phyloP scores from a whole-genome alignment of 2,113 vertebrate genomes.

The Caracal caracal region DNA sequence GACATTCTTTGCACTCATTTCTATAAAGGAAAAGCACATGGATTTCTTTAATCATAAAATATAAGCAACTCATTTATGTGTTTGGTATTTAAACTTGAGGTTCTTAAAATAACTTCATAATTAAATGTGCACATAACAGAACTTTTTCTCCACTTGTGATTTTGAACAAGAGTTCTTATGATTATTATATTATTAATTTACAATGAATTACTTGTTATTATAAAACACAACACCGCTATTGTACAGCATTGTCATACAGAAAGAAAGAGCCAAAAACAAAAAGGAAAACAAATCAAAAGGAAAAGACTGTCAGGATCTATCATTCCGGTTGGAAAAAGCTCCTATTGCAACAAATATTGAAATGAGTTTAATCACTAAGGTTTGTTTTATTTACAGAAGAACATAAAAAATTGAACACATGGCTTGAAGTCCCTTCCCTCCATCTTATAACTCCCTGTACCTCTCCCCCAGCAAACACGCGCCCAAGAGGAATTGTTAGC shows the following conservation, averaged over 20 bases:
- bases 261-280: neutral
- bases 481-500: neutral
- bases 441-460: rapidly evolving
- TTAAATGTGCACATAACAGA: neutral
- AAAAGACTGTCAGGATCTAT: neutral
- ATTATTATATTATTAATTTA: neutral
- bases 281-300: neutral
- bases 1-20: neutral
- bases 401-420: neutral
- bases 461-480: rapidly evolving
- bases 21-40: neutral
- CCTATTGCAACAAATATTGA: neutral
- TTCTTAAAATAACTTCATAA: neutral
- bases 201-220: neutral
- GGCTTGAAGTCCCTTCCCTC: neutral
- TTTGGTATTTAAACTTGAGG: neutral
- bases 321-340: neutral
- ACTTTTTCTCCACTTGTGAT: neutral
- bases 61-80: neutral
- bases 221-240: neutral
- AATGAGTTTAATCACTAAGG: neutral
- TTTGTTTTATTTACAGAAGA: neutral
- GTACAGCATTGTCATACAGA: neutral
- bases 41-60: neutral
- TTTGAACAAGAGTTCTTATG: neutral